phyloP scores from a whole-genome alignment of 2,113 vertebrate genomes.

The Puntigrus tetrazona region DNA sequence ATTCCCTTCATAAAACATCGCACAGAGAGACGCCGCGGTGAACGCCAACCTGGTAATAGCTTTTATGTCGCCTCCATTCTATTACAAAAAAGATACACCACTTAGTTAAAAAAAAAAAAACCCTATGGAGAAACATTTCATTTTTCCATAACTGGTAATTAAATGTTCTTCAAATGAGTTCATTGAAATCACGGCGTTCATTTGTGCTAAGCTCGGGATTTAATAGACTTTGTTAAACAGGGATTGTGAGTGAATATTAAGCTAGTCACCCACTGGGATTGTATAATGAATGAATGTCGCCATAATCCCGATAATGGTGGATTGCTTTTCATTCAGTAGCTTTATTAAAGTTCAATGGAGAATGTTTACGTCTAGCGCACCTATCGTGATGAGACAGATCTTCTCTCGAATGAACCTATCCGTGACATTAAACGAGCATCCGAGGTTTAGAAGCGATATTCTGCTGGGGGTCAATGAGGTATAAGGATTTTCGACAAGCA shows the following conservation, averaged over 20 bases:
- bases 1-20: conserved; percentile 67
- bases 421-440: neutral
- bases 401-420: neutral
- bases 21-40: conserved; percentile 45
- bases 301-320: conserved; percentile 76
- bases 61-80: conserved; percentile 64
- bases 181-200: conserved; percentile 71
- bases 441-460: neutral
- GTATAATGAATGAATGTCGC: conserved; percentile 77
- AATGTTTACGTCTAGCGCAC: conserved; percentile 55
- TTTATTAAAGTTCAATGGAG: conserved; percentile 63
- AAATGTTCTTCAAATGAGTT: conserved; percentile 75
- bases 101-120: conserved; percentile 71
- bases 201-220: conserved; percentile 74
- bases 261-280: conserved; percentile 75
- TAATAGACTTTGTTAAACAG: conserved; percentile 79
- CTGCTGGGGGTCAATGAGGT: too few species aligned
- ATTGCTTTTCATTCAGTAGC: conserved; percentile 69
- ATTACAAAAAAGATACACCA: conserved; percentile 74
- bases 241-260: conserved; percentile 75
- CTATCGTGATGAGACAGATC: conserved; percentile 30
- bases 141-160: conserved; percentile 72
- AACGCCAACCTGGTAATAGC: conserved; percentile 62
- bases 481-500: too few species aligned
- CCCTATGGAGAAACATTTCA: conserved; percentile 72